Evolutionary conservation across 92 coral and sea anemone species (phyloP), one percentile per base, ranked within the genome.

Genomic region (Porites lobata): DNA sequence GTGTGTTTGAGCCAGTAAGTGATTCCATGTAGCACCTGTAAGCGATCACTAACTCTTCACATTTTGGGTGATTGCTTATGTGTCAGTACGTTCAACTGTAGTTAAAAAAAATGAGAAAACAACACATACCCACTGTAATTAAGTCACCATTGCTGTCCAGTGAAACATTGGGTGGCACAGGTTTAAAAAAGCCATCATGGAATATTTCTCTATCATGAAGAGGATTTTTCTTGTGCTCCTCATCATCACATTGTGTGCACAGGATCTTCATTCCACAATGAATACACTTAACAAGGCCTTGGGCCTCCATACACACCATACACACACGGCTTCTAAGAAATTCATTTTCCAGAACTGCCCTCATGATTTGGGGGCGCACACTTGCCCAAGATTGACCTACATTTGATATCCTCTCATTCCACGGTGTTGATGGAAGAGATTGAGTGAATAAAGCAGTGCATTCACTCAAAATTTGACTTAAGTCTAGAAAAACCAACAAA

Each of bases 131-230:
- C 51, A 62, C 64, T 67, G 79, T 19, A 26, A 64, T 78, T 20
- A 85, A 68, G 81, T 85, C 53, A 26, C 82, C 81, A 22, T 85
- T 63, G 20, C 52, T 71, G 74, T 85, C 88, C n/a, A 85, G 61
- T 50, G 88, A 62, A 63, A 38, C 73, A 20, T 54, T 72, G 8
- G 88, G 88, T 59, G 82, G 75, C 65, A 85, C 82, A 62, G 82
- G 76, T 65, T 65, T 75, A 47, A 85, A 58, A 65, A 74, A 65
- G 50, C 82, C 82, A 64, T 85, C 82, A 75, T 65, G 50, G 24
- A 72, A 75, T 53, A 57, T 70, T 4, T 78, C 80, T 85, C 88
- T 85, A 15, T 85, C 88, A 75, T 85, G 88, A 76, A 85, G 76
- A 51, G 76, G 82, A 47, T 65, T 77, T 75, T 15, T 54, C 52